These are phyloP conservation scores for Odontocerum albicorne DNA, from an alignment of 2,888 invertebrate species.

Conservation along the genomic window DNA sequence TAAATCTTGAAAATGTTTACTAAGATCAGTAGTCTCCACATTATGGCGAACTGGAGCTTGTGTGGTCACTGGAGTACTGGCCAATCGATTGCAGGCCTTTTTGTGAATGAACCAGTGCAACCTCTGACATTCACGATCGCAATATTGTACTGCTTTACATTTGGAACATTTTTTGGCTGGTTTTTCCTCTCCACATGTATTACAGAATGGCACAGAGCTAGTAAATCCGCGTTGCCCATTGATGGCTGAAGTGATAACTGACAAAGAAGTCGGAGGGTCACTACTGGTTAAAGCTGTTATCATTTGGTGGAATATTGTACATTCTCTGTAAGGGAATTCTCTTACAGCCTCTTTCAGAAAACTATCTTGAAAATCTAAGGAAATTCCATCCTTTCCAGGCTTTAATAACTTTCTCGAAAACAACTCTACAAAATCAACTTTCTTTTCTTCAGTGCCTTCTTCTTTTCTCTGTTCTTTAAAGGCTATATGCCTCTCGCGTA, in stretches of 20 bases:
- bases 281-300: slow-evolving; percentile 74
- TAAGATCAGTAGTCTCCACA: slow-evolving; percentile 54
- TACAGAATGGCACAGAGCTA: slow-evolving; percentile 69
- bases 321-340: slow-evolving; percentile 89
- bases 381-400: slow-evolving; percentile 69
- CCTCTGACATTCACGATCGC: slow-evolving; percentile 91
- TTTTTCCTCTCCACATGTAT: slow-evolving; percentile 85
- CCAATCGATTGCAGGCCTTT: slow-evolving; percentile 74
- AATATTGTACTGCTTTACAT: slow-evolving; percentile 92
- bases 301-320: slow-evolving; percentile 86
- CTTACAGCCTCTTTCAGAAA: slow-evolving; percentile 85
- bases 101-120: slow-evolving; percentile 92
- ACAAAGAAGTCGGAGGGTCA: slow-evolving; percentile 70
- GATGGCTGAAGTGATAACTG: slow-evolving; percentile 76
- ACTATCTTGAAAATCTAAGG: slow-evolving; percentile 66
- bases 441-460: slow-evolving; percentile 54
- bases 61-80: slow-evolving; percentile 46
- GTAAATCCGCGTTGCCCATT: slow-evolving; percentile 87
- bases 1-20: slow-evolving; percentile 56
- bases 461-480: slow-evolving; percentile 47
- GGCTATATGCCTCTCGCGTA: slow-evolving; percentile 66
- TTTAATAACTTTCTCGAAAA: slow-evolving; percentile 77
- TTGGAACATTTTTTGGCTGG: slow-evolving; percentile 93
- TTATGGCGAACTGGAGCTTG: slow-evolving; percentile 40
- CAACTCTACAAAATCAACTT: slow-evolving; percentile 70